Evolutionary conservation across 2,113 vertebrate species (phyloP).

Genomic region (Gadus chalcogrammus): DNA sequence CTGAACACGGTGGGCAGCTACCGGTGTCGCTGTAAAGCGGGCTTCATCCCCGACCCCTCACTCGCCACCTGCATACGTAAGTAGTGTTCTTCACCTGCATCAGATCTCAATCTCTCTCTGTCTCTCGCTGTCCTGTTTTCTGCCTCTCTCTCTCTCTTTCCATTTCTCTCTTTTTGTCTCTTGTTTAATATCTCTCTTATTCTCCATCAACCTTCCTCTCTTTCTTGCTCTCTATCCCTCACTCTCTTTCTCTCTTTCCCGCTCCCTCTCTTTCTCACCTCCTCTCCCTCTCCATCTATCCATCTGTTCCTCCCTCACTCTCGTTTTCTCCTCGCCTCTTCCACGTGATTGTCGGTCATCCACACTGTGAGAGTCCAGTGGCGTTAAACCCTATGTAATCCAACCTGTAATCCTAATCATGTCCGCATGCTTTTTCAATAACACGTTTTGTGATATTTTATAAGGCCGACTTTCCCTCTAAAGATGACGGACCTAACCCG

Average conservation of each 20-base stretch:
- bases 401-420: too few species aligned
- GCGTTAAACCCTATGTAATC: too few species aligned
- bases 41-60: conserved; percentile 83
- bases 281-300: neutral
- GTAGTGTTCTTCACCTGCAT: conserved; percentile 46
- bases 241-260: neutral
- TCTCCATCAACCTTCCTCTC: neutral
- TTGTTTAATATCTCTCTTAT: neutral
- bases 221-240: neutral
- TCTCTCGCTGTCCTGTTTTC: conserved; percentile 9
- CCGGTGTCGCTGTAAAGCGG: conserved; percentile 88
- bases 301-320: neutral
- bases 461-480: too few species aligned
- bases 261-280: neutral
- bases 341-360: neutral
- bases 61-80: conserved; percentile 89
- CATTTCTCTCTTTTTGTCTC: neutral
- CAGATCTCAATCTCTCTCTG: neutral
- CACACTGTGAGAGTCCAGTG: too few species aligned
- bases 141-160: neutral
- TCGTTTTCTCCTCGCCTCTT: neutral
- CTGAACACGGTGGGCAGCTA: conserved; percentile 94
- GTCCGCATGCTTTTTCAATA: too few species aligned
- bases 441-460: too few species aligned
- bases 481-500: too few species aligned